Percentiles rank a stretch among this genome's conserved stretches.
phyloP scores from a whole-genome alignment of 2,888 invertebrate genomes.

The Xestoiulus laeticollis region DNA sequence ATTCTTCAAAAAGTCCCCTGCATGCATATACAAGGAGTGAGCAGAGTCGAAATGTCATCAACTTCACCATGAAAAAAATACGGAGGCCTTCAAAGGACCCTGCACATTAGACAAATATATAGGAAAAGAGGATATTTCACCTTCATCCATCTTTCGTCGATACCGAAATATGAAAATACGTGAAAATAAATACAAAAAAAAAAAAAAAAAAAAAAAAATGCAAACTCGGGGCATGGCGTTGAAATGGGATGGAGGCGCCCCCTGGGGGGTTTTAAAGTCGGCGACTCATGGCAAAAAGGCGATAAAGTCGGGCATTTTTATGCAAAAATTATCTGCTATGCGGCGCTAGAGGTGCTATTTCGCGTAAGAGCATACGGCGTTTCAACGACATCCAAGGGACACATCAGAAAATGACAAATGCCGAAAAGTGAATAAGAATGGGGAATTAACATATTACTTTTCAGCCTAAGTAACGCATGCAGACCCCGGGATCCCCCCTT shows the following conservation, averaged over 20 bases:
- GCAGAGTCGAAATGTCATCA: too few relatives aligned
- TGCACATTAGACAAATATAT: too few relatives aligned
- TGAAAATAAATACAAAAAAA: too few relatives aligned
- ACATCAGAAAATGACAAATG: conserved; percentile 41
- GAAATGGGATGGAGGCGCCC: not conserved
- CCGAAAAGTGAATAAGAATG: conserved; percentile 50
- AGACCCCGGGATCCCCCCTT: not conserved
- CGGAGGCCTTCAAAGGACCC: too few relatives aligned
- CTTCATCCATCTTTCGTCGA: too few relatives aligned
- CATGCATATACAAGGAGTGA: too few relatives aligned
- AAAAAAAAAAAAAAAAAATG: too few relatives aligned
- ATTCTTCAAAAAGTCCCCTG: too few relatives aligned
- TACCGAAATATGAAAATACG: too few relatives aligned
- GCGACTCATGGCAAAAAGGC: not conserved
- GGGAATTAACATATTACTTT: conserved; percentile 49
- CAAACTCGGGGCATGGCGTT: not conserved
- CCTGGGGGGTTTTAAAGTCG: not conserved
- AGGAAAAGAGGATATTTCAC: too few relatives aligned
- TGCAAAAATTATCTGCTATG: conserved; percentile 47
- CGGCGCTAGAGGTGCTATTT: conserved; percentile 36
- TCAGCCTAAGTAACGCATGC: conserved; percentile 31
- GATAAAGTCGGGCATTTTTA: conserved; percentile 48
- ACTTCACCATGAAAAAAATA: too few relatives aligned
- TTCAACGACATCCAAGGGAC: conserved; percentile 21
- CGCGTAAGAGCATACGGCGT: not conserved